Evolutionary conservation across 2,888 invertebrate species (phyloP).

Genomic region (Boloria selene): DNA sequence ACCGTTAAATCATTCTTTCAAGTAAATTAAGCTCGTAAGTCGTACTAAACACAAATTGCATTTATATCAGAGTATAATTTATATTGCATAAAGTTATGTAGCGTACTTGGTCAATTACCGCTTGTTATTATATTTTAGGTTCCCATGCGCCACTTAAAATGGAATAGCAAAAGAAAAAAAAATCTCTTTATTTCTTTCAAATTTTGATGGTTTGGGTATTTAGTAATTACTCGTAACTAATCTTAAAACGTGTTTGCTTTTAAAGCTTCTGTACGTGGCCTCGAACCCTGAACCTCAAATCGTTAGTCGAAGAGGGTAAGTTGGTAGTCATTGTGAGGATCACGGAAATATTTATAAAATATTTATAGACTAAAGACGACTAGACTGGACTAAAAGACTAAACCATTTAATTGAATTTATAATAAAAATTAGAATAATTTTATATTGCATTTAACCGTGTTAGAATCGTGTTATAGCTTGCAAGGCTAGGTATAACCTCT

Average conservation of each 20-base stretch:
- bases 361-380: no score
- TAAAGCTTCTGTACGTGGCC: no score
- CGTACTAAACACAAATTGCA: background rate
- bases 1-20: no score
- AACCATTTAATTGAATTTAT: no score
- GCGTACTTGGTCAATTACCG: constrained; percentile 3
- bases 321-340: background rate
- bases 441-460: constrained; percentile 48
- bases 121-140: constrained; percentile 1
- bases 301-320: no score
- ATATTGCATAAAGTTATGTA: constrained; percentile 4
- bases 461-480: constrained; percentile 41
- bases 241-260: no score
- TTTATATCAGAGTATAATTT: background rate
- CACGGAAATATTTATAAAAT: no score
- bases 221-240: no score
- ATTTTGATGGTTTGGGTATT: no score
- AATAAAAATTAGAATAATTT: background rate
- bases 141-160: constrained; percentile 9
- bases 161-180: background rate
- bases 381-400: no score
- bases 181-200: no score
- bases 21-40: background rate
- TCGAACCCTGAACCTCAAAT: no score
- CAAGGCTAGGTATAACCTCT: constrained; percentile 69